phyloP scores from a whole-genome alignment of 2,113 vertebrate genomes.

The Shinisaurus crocodilurus region DNA sequence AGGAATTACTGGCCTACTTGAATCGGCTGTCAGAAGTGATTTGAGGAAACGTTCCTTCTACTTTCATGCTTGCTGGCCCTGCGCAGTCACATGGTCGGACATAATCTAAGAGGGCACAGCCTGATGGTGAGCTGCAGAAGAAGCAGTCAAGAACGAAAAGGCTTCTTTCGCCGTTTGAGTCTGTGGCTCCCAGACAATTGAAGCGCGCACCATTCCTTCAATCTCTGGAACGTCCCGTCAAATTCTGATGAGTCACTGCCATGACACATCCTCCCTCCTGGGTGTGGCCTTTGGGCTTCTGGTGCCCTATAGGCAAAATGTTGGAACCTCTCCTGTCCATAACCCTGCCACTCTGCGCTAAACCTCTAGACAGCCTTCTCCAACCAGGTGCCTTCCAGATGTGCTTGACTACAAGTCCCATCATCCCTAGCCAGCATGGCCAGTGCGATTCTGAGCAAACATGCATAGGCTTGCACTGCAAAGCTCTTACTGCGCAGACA shows the following conservation, averaged over 20 bases:
- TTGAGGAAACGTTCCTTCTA: background rate
- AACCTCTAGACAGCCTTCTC: background rate
- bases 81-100: background rate
- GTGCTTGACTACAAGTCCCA: background rate
- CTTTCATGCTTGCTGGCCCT: background rate
- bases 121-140: background rate
- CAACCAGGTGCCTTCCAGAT: background rate
- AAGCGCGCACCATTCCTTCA: background rate
- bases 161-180: background rate
- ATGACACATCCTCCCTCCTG: background rate
- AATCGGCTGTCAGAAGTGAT: conserved; percentile 3
- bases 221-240: background rate
- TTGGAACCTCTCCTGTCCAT: background rate
- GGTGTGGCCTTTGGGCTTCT: background rate
- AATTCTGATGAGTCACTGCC: background rate
- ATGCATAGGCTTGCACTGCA: too few species aligned
- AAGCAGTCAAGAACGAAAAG: background rate
- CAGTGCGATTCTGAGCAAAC: background rate
- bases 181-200: background rate
- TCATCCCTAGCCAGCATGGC: background rate
- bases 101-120: background rate
- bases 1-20: conserved; percentile 51
- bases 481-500: too few species aligned
- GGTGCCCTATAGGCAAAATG: background rate
- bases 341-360: background rate